A percentile compares a stretch with the other conserved stretches of the same genome.
Conservation (phyloP, 2,113 vertebrate species). For the Stomatorhinus ivindoensis region DNA sequence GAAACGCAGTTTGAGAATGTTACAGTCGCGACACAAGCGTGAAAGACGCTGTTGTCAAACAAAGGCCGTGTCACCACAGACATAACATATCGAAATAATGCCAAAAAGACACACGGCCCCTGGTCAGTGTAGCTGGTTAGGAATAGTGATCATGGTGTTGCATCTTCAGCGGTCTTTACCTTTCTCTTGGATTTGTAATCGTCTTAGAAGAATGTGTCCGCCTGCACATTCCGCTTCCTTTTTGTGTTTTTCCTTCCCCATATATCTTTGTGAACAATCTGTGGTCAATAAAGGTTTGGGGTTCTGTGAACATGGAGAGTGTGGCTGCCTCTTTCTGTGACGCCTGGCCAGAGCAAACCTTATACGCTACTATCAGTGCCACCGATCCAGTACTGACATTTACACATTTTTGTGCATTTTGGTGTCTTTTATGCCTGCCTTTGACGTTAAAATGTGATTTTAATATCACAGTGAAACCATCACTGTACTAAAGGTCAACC, state of each 20-base stretch:
- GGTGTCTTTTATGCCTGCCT: not conserved
- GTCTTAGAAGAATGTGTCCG: slow-evolving; percentile 44
- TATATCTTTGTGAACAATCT: slow-evolving; percentile 63
- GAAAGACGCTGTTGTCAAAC: not conserved
- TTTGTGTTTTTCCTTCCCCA: slow-evolving; percentile 47
- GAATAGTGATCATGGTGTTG: slow-evolving; percentile 34
- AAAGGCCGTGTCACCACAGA: slow-evolving; percentile 30
- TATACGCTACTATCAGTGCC: not conserved
- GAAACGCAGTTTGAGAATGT: not conserved
- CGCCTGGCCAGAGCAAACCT: not conserved
- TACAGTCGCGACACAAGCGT: not conserved
- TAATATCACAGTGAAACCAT: not conserved
- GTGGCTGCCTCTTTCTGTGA: slow-evolving; percentile 45
- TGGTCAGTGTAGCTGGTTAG: slow-evolving; percentile 35
- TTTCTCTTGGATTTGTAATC: slow-evolving; percentile 42
- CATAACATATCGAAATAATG: slow-evolving; percentile 42
- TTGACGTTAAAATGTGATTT: not conserved
- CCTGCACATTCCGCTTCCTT: slow-evolving; percentile 60
- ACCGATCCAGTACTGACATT: not conserved
- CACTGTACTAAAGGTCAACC: not conserved
- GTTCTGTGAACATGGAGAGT: slow-evolving; percentile 59
- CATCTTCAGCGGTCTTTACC: slow-evolving; percentile 50
- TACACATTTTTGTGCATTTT: not conserved
- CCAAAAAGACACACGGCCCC: slow-evolving; percentile 34
- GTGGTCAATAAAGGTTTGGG: slow-evolving; percentile 64